phyloP scores from a whole-genome alignment of 2,888 invertebrate species.

The Agonum fuliginosum region DNA sequence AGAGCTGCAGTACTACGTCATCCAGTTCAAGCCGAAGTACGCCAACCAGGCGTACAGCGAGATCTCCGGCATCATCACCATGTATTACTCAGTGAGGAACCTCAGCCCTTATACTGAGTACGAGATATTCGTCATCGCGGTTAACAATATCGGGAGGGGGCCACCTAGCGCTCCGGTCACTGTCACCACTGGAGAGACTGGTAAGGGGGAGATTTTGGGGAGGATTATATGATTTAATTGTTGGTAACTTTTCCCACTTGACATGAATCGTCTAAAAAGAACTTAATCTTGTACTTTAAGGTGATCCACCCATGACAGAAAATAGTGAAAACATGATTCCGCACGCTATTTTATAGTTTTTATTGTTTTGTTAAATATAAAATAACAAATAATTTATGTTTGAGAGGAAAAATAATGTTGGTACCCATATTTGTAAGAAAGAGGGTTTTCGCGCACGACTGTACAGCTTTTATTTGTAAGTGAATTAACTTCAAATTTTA shows the following conservation, averaged over 20 bases:
- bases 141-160: constrained; percentile 95
- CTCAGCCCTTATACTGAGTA: constrained; percentile 96
- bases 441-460: too few species aligned
- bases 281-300: not conserved
- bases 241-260: not conserved
- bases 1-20: constrained; percentile 96
- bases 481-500: too few species aligned
- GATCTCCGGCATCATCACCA: constrained; percentile 93
- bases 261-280: too few species aligned
- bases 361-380: too few species aligned
- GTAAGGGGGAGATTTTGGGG: constrained; percentile 78
- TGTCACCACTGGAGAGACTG: constrained; percentile 97
- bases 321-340: too few species aligned
- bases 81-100: constrained; percentile 92
- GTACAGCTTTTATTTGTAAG: too few species aligned
- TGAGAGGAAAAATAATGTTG: too few species aligned
- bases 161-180: constrained; percentile 90
- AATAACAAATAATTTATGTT: too few species aligned
- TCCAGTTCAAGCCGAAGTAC: constrained; percentile 97
- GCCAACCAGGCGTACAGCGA: constrained; percentile 94
- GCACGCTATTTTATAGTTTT: too few species aligned
- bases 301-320: too few species aligned
- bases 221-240: too few species aligned
- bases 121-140: constrained; percentile 96
- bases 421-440: too few species aligned